Conservation (phyloP, 2,888 invertebrate species). For the Tubulanus polymorphus region DNA sequence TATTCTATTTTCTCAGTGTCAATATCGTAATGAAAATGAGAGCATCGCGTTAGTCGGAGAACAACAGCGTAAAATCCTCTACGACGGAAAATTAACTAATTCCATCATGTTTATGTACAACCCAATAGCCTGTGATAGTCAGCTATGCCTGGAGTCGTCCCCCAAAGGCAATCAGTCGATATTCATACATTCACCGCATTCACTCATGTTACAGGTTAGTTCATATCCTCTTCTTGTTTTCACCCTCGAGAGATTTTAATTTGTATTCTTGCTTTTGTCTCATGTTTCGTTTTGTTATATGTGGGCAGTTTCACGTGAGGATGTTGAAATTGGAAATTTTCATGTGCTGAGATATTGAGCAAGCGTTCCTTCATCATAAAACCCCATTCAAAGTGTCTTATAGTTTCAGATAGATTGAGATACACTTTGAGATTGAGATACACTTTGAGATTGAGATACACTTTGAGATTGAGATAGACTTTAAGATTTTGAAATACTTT, state of each 20-base stretch:
- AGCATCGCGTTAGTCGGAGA: slow-evolving; percentile 95
- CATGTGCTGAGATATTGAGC: background rate
- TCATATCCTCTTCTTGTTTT: slow-evolving; percentile 9
- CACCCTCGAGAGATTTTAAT: slow-evolving; percentile 1
- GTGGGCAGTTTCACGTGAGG: no score
- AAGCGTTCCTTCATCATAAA: no score
- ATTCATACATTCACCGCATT: slow-evolving; percentile 99
- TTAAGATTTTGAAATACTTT: no score
- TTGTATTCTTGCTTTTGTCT: slow-evolving; percentile 17
- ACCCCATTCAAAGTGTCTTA: no score
- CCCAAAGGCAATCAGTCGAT: slow-evolving; percentile 96
- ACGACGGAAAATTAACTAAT: slow-evolving; percentile 94
- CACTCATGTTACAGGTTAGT: slow-evolving; percentile 85
- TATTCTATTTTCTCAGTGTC: slow-evolving; percentile 74
- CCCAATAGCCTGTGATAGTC: slow-evolving; percentile 98
- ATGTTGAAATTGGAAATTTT: background rate
- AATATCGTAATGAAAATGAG: slow-evolving; percentile 99
- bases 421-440: no score
- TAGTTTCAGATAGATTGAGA: no score
- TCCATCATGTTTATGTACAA: slow-evolving; percentile 98
- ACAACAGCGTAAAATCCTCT: slow-evolving; percentile 97
- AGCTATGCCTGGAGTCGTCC: slow-evolving; percentile 95
- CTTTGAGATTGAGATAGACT: no score
- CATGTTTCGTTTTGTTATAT: background rate
- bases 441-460: no score